These are phyloP conservation scores for Dynastes grantii DNA, from an alignment of 2,888 invertebrate genomes.

Conservation along the genomic window DNA sequence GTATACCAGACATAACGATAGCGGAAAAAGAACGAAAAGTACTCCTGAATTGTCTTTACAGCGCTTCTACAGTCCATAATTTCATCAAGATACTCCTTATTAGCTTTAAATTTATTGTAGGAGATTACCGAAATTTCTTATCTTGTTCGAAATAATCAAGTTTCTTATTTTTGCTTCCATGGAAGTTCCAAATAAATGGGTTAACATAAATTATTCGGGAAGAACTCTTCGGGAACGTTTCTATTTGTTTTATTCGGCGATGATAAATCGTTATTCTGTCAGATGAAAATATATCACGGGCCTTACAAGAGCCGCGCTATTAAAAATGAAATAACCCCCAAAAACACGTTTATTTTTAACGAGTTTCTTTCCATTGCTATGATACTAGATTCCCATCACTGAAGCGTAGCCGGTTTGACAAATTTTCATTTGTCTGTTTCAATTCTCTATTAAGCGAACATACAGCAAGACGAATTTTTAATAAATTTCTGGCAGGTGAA, in stretches of 20 bases:
- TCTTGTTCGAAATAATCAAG: conserved; percentile 29
- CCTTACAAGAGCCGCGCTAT: conserved; percentile 25
- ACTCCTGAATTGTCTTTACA: no score
- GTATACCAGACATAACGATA: no score
- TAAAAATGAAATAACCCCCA: conserved; percentile 38
- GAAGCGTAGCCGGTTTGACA: neutral
- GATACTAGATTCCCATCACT: conserved; percentile 15
- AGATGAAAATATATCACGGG: conserved; percentile 34
- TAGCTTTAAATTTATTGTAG: conserved; percentile 13
- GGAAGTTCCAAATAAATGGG: conserved; percentile 21
- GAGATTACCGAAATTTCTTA: conserved; percentile 7
- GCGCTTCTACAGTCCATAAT: no score
- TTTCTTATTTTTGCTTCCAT: conserved; percentile 9
- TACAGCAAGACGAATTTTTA: conserved; percentile 7
- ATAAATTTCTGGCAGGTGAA: conserved; percentile 12
- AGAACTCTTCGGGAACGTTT: conserved; percentile 4
- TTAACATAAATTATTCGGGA: conserved; percentile 25
- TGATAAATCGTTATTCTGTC: conserved; percentile 43
- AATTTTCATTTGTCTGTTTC: conserved; percentile 16
- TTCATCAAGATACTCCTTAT: neutral
- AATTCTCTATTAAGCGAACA: neutral
- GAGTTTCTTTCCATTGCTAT: conserved; percentile 9
- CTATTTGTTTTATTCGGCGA: conserved; percentile 28
- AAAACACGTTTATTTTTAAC: conserved; percentile 35
- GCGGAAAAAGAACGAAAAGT: no score